Base-by-base conservation (phyloP, 2,113 vertebrate species). In the Nipponia nippon region DNA sequence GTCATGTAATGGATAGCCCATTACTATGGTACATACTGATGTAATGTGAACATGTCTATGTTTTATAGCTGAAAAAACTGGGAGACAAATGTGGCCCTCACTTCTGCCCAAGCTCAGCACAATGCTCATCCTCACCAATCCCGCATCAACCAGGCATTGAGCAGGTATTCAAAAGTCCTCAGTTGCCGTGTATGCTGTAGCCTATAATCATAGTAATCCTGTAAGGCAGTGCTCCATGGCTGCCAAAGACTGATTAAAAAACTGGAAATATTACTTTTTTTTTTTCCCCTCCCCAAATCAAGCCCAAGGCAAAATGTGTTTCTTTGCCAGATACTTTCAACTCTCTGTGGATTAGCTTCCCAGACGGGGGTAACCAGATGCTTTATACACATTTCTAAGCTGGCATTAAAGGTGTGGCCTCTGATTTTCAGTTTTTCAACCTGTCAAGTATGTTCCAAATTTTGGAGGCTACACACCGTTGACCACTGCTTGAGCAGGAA, bases 261-360 rank as follows among this genome's bases (percentile, higher is more conserved):
- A 94, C 96, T 97, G 95, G 97, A 96, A 97, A 96, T 96, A 86
- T 40, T 83, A 83, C 93, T 71, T 91, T 70, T 84, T 72, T 95
- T 70, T 95, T 76, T 62, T n/a, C 49, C 38, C 65, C 82, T 93
- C 75, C 77, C 58, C 71, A 83, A 29, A 91, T 90, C 29, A 71
- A 59, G 84, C 95, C 91, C 47, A 69, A 91, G 95, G 95, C 89
- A 86, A 95, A 96, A 93, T 75, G 16, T 52, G 63, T 67, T 91
- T 83, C 84, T 94, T 70, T 91, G 96, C 78, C 96, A 97, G 94
- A 95, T 90, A 44, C 71, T 95, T 96, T 80, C 93, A 96, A 82
- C 55, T 95, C 65, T 76, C 71, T 80, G 67, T 66, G 87, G 93
- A 90, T 97, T 88, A 88, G n/a, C 71, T 94, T 96, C 91, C 84